Conservation (phyloP, 2,888 invertebrate genomes). For the Netelia inedita region DNA sequence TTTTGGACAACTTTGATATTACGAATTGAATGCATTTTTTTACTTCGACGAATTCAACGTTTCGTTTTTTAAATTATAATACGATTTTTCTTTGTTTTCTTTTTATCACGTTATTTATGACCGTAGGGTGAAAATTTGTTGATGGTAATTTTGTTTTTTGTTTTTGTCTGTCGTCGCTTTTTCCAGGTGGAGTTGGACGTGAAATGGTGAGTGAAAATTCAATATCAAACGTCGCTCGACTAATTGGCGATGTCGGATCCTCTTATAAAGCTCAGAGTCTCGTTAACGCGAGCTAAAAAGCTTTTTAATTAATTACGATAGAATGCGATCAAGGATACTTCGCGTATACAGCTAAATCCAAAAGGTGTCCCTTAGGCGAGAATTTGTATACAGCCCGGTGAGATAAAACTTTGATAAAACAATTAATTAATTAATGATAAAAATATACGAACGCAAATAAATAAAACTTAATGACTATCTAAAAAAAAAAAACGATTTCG, state of each 20-base stretch:
- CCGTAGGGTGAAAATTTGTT: background rate
- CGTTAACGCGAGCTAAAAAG: background rate
- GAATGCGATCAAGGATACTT: background rate
- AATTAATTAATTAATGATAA: too few relatives aligned
- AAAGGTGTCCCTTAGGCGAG: too few relatives aligned
- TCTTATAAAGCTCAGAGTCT: background rate
- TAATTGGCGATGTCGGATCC: slow-evolving; percentile 4
- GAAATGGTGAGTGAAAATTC: slow-evolving; percentile 8
- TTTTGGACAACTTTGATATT: too few relatives aligned
- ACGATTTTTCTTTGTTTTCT: background rate
- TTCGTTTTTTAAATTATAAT: background rate
- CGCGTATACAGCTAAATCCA: too few relatives aligned
- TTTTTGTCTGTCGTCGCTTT: background rate
- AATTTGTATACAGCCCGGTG: too few relatives aligned
- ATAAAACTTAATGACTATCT: too few relatives aligned
- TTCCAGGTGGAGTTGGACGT: background rate
- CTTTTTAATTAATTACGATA: background rate
- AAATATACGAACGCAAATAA: too few relatives aligned
- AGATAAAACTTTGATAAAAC: too few relatives aligned
- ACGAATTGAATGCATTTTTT: too few relatives aligned
- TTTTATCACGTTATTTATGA: background rate
- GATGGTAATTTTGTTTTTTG: background rate
- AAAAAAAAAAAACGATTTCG: too few relatives aligned
- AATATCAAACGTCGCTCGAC: background rate
- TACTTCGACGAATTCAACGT: background rate